These are phyloP conservation scores for Ispidina lecontei DNA, from an alignment of 2,797 vertebrate species.

Conservation along the genomic window DNA sequence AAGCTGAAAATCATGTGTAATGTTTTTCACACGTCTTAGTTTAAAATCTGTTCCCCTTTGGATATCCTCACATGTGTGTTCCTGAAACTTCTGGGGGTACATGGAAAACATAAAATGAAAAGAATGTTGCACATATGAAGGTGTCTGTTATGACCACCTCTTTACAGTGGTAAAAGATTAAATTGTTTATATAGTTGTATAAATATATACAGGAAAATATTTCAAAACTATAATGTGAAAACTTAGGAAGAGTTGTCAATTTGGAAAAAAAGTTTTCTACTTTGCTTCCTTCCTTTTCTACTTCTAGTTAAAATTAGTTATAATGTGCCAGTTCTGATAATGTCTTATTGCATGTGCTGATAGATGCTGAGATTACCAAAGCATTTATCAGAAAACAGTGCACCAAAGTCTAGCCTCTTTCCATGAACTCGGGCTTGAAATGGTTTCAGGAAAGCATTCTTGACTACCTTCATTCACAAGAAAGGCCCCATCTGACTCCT, in stretches of 20 bases:
- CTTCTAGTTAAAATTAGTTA: background rate
- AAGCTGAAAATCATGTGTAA: background rate
- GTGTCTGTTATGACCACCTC: background rate
- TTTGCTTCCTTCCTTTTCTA: background rate
- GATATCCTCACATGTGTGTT: rapidly evolving
- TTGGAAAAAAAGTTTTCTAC: background rate
- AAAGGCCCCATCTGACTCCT: background rate
- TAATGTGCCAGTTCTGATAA: background rate
- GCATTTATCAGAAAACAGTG: too few relatives aligned
- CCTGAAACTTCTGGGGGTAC: background rate
- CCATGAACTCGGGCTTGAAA: background rate
- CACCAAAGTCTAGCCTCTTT: background rate
- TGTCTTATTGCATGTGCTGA: background rate
- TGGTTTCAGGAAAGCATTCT: background rate
- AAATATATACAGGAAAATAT: background rate
- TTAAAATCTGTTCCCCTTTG: background rate
- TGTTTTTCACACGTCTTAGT: background rate
- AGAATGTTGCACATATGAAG: background rate
- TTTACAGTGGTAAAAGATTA: background rate
- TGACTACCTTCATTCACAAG: background rate
- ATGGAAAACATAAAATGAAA: background rate
- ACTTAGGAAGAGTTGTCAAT: background rate
- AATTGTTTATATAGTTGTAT: background rate
- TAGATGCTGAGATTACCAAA: background rate
- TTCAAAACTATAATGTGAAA: background rate